These are phyloP conservation scores for Cyclophora punctaria DNA, from an alignment of 2,888 invertebrate genomes.

Conservation along the genomic window DNA sequence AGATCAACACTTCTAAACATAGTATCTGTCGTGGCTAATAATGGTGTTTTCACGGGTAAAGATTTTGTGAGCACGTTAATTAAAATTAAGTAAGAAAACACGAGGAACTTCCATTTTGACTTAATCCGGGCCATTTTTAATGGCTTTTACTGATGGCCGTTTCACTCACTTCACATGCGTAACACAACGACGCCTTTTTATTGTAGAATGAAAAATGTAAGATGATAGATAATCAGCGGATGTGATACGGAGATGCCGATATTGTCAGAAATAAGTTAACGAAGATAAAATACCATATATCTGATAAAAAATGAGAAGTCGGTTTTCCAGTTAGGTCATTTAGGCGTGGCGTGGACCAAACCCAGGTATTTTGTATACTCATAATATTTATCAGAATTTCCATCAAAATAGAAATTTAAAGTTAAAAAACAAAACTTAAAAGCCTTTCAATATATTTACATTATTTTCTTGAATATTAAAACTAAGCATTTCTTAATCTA, in stretches of 20 bases:
- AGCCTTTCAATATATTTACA: too few relatives aligned
- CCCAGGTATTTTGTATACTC: too few relatives aligned
- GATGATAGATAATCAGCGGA: constrained; percentile 6
- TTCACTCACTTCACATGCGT: constrained; percentile 29
- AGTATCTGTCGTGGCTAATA: constrained; percentile 15
- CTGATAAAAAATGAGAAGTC: too few relatives aligned
- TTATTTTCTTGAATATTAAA: too few relatives aligned
- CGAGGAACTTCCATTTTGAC: constrained; percentile 38
- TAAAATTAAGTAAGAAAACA: constrained; percentile 28
- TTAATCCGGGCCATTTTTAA: constrained; percentile 46
- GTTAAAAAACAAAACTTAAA: too few relatives aligned
- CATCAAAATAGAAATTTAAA: too few relatives aligned
- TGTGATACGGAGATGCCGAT: constrained; percentile 27
- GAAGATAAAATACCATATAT: constrained; percentile 21
- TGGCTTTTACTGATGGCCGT: constrained; percentile 6
- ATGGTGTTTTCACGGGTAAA: constrained; percentile 28
- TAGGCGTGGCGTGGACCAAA: too few relatives aligned
- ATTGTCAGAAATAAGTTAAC: constrained; percentile 24
- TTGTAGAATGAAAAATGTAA: constrained; percentile 25
- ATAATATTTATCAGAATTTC: too few relatives aligned
- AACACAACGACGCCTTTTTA: constrained; percentile 18
- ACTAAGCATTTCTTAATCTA: too few relatives aligned
- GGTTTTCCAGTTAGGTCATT: too few relatives aligned
- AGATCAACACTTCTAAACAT: constrained; percentile 16
- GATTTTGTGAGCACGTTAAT: constrained; percentile 35